These are phyloP conservation scores for Botia almorhae DNA, from an alignment of 2,797 vertebrate genomes.

Conservation along the genomic window DNA sequence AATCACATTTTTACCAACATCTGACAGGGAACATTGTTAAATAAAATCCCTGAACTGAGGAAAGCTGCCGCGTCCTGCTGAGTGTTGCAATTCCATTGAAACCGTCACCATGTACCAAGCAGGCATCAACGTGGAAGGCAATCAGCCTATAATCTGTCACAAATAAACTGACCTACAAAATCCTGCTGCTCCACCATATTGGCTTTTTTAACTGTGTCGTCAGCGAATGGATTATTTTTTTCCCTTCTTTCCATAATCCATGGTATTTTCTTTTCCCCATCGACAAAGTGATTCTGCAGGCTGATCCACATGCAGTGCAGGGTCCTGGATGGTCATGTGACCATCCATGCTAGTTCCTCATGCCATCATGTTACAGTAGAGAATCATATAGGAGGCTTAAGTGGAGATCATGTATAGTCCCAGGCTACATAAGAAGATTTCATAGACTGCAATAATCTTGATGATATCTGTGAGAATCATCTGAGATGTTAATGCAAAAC, in stretches of 20 bases:
- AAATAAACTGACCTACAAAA: conserved; percentile 64
- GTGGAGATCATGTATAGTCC: not conserved
- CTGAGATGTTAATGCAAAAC: conserved; percentile 9
- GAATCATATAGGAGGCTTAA: conserved; percentile 15
- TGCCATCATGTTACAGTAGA: not conserved
- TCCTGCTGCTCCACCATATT: conserved; percentile 48
- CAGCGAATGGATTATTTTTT: conserved; percentile 71
- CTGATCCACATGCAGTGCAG: conserved; percentile 41
- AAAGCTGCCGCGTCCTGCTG: conserved; percentile 6
- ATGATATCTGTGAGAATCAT: conserved; percentile 13
- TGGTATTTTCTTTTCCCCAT: conserved; percentile 68
- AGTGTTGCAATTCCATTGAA: conserved; percentile 27
- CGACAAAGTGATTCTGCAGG: conserved; percentile 52
- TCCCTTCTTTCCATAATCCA: conserved; percentile 71
- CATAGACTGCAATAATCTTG: conserved; percentile 12
- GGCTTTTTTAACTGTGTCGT: conserved; percentile 64
- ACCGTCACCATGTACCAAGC: conserved; percentile 32
- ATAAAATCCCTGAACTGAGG: not conserved
- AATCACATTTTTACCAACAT: conserved; percentile 6
- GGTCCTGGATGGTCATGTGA: conserved; percentile 37
- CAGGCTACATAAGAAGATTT: conserved; percentile 25
- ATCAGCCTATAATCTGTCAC: conserved; percentile 56
- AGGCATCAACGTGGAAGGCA: conserved; percentile 47
- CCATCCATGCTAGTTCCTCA: conserved; percentile 12
- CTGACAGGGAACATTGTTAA: conserved; percentile 6